Percentiles rank a stretch among this genome's conserved stretches.
phyloP scores from a whole-genome alignment of 2,797 vertebrate species.

The Coendou prehensilis region DNA sequence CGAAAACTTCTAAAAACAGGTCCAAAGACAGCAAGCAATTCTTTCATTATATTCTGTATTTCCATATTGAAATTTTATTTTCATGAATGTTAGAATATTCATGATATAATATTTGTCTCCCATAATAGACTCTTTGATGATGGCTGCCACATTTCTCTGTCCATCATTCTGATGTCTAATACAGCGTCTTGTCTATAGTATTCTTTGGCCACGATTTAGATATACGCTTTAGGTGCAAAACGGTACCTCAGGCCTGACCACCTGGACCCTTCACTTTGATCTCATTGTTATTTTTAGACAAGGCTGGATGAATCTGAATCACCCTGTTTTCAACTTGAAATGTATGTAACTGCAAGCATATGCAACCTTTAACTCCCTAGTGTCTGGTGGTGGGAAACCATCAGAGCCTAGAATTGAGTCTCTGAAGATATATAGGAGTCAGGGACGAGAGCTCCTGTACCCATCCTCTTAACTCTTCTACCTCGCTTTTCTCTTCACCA shows the following conservation, averaged over 20 bases:
- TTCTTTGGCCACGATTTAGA: background rate
- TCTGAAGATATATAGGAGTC: background rate
- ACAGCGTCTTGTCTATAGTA: fast-evolving
- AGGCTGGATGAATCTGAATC: background rate
- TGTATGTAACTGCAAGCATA: background rate
- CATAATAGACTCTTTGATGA: background rate
- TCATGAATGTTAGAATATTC: background rate
- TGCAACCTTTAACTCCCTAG: background rate
- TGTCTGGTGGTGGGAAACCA: background rate
- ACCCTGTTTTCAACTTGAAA: background rate
- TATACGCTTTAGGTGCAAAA: background rate
- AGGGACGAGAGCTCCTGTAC: background rate
- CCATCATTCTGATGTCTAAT: no score
- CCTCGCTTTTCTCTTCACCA: background rate
- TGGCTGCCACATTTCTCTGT: fast-evolving
- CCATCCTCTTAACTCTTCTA: background rate
- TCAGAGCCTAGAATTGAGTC: background rate
- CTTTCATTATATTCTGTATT: background rate
- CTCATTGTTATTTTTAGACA: fast-evolving
- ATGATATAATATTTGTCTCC: background rate
- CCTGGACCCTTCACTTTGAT: no score
- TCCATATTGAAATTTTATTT: background rate
- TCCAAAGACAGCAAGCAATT: background rate
- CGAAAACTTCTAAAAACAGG: background rate
- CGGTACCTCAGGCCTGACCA: fast-evolving